A percentile compares a stretch with the other conserved stretches of the same genome.
Evolutionary conservation across 2,797 vertebrate genomes (phyloP).

Genomic region (Choloepus didactylus): DNA sequence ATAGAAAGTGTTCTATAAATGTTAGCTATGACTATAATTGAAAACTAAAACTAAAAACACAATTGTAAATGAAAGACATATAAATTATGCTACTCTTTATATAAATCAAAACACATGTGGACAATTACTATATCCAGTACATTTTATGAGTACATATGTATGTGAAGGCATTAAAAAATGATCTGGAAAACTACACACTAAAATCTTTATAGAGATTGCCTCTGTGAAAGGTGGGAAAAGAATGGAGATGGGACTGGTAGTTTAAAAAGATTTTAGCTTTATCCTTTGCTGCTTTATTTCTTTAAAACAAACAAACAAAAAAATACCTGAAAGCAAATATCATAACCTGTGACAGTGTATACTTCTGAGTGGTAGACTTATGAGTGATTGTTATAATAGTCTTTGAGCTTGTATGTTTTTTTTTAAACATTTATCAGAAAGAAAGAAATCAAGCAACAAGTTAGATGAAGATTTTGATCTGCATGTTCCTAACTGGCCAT

Average conservation of each 20-base stretch:
- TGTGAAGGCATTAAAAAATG: not conserved
- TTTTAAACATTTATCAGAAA: not conserved
- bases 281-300: not conserved
- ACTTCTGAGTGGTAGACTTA: not conserved
- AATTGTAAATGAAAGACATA: not conserved
- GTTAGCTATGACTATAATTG: not conserved
- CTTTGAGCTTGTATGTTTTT: not conserved
- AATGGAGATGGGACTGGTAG: not conserved
- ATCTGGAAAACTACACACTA: not conserved
- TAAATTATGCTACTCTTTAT: not conserved
- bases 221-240: not conserved
- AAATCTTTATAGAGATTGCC: not conserved
- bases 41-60: not conserved
- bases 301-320: not conserved
- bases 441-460: not conserved
- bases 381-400: not conserved
- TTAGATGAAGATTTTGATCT: not conserved
- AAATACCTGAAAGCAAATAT: not conserved
- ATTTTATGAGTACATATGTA: not conserved
- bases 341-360: not conserved
- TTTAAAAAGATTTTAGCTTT: not conserved
- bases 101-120: not conserved
- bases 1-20: not conserved
- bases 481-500: not conserved
- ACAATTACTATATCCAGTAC: not conserved